Base-by-base conservation (phyloP, 2,888 invertebrate species). In the Leptinotarsa peninsularis region DNA sequence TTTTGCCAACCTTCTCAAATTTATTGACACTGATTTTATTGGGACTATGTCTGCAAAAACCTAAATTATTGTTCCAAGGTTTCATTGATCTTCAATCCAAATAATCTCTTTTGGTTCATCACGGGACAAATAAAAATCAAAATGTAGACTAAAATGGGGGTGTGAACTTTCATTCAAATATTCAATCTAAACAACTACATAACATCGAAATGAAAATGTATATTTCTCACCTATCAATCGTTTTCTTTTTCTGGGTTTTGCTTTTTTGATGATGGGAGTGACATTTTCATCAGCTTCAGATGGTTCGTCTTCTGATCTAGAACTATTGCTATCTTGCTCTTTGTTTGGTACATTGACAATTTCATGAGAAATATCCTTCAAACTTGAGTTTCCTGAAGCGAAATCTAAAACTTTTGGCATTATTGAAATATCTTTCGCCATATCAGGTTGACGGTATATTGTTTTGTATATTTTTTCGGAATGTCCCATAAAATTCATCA, bases 381-480 rank as follows among this genome's bases (percentile, higher is more conserved):
- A 50, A 50, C 18, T 4, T 15, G 49, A 13, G 49, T 71, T 49
- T 15, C 71, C 71, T 14, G 63, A 4, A 23, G 50, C 71, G n/a
- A 54, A 71, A 54, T 71, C 52, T 52, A 71, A n/a, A 27, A 71
- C 27, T 33, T 14, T 71, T 66, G 71, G 71, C 71, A 71, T 71
- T n/a, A 71, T 33, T 5, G 23, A 33, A 4, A 71, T 71, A 54
- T 71, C 71, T 50, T 66, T 71, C 33, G 66, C 18, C 66, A 66
- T 66, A 50, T 71, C 71, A 52, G 66, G 71, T 27, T 66, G 50
- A 14, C 54, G 4, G 14, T 52, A 66, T 33, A 71, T 66, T 1
- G 17, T 23, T 71, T 71, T 71, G 27, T 66, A 52, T 13, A 66
- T 52, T 23, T 14, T 17, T 14, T 21, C 66, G 13, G 66, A 66